Percentiles rank a stretch among this genome's conserved stretches.
Conservation (phyloP, 1,140 invertebrate species). For the Trichonephila clavipes region DNA sequence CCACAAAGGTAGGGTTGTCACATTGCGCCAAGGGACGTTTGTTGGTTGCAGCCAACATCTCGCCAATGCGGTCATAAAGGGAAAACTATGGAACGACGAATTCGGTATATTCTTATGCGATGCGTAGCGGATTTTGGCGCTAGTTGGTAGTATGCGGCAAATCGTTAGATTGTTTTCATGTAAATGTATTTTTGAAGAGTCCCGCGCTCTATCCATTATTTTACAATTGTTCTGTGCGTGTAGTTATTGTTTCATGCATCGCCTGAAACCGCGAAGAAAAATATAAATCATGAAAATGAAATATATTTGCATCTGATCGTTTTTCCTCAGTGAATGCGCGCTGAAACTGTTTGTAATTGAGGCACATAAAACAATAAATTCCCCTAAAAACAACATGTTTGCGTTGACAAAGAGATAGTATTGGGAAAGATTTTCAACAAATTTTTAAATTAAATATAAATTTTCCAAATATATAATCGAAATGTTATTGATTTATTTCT, state of each 20-base stretch:
- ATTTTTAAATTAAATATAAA: too few relatives aligned
- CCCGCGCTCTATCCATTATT: constrained; percentile 28
- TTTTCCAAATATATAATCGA: too few relatives aligned
- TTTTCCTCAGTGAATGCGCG: background rate
- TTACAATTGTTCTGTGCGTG: constrained; percentile 10
- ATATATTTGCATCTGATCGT: background rate
- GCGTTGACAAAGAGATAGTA: too few relatives aligned
- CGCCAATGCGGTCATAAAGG: constrained; percentile 20
- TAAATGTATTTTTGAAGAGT: constrained; percentile 73
- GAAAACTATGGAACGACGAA: background rate
- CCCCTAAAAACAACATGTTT: too few relatives aligned
- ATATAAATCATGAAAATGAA: constrained; percentile 32
- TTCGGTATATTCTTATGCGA: background rate
- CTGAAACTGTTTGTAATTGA: background rate
- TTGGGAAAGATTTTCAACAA: too few relatives aligned
- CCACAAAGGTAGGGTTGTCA: constrained; percentile 70
- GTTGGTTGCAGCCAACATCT: constrained; percentile 14
- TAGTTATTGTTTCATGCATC: constrained; percentile 53
- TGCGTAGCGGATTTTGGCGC: constrained; percentile 46
- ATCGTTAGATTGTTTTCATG: constrained; percentile 68
- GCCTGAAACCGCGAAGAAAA: constrained; percentile 5
- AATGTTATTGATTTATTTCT: too few relatives aligned
- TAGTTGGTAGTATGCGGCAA: constrained; percentile 47
- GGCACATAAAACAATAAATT: background rate
- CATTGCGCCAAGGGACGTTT: constrained; percentile 60